Evolutionary conservation across 2,888 invertebrate genomes (phyloP), one percentile per base, ranked within the genome.

Genomic region (Amblyteles armatorius): DNA sequence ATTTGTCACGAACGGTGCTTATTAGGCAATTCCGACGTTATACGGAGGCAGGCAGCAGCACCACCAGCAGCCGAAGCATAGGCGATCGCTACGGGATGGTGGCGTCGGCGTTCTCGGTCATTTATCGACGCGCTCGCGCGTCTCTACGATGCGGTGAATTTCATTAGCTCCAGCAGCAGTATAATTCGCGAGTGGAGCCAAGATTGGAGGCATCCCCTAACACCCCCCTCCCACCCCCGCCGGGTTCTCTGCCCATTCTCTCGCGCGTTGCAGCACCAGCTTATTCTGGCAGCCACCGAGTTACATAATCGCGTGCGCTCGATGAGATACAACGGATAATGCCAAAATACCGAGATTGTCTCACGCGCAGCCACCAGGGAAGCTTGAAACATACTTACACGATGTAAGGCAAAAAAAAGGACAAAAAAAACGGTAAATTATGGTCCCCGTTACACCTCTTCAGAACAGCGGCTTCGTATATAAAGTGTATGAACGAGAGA

Each of bases 1-100:
- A 93, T 93, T 93, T 93, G 93, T 93, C 93, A 93, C 91, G 90
- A 91, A 91, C 90, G 90, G 88, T 91, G 93, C 93, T 93, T 93
- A 93, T 93, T 93, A 93, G 92, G 92, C 92, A 91, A 92, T 93
- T 92, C 91, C 91, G 87, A 87, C 85, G 91, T 90, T 90, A 85
- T 87, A 87, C 89, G 87, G 88, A 80, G 84, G 81, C 50, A 74
- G 76, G 60, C 71, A 76, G 60, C 81, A 76, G 71, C 57, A 78
- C n/a, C 68, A 74, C 40, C 74, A 63, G 33, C 26, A 74, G 16
- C 67, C 22, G 72, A 36, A 71, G 79, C 60, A 77, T 73, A 55
- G 67, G 68, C 80, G 79, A 77, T 80, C 67, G 72, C 40, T 72
- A 73, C 52, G 44, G 80, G 68, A 77, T 67, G 77, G 72, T 69